Evolutionary conservation across 2,797 vertebrate genomes (phyloP), one percentile per base, ranked within the genome.

Genomic region (Megalops cyprinoides): DNA sequence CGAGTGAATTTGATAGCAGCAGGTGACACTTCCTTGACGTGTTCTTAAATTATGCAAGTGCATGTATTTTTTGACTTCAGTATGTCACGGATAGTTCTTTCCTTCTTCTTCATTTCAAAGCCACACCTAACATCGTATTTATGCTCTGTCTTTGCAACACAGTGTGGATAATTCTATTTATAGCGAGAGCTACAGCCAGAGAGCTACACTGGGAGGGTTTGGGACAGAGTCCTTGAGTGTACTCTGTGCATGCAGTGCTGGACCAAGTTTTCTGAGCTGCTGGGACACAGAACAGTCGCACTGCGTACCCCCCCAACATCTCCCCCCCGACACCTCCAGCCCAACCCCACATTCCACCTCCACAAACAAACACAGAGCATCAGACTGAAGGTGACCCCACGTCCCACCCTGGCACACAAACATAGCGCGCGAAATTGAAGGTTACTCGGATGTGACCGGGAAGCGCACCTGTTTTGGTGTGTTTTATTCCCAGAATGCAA

Each of bases 121-220:
- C 31, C 75, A 76, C 51, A 4, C 1, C 51, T 39, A 28, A 76
- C 31, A 53, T 18, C 51, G 4, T n/a, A n/a, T n/a, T n/a, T n/a
- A 49, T 1, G 87, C 89, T 89, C 86, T 90, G 88, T 88, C 89
- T 89, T 89, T 90, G 91, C 89, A 88, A 88, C 86, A 90, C 86
- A 89, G 85, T 90, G 88, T 84, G 82, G 85, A 84, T 87, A 87
- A 83, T 81, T 79, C 92, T 93, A 93, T 93, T 92, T 92, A 91
- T 93, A 93, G 90, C 79, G 0, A 69, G 80, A 28, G 84, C 88
- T 79, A 84, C 88, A 91, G 89, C 87, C 88, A 90, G 89, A 92
- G 91, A 91, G 90, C 91, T 91, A 91, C 88, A 91, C 89, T 84
- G 23, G 83, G 85, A 88, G 87, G 84, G 89, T 91, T 89, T 76